These are phyloP conservation scores for Halictus rubicundus DNA, from an alignment of 1,140 invertebrate species.

Conservation along the genomic window DNA sequence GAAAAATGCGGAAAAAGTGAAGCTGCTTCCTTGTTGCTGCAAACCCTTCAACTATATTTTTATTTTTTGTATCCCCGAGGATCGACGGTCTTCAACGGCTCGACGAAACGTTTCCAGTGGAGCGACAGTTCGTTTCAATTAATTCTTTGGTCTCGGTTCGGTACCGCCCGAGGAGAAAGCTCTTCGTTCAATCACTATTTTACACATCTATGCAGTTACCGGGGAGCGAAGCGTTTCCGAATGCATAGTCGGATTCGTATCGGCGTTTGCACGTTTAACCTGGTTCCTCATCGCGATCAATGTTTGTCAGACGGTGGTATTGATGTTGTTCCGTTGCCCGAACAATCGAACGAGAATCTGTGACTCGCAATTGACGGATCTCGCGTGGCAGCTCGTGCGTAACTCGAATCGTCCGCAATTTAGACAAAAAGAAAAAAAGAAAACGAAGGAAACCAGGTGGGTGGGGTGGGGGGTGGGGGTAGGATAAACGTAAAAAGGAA, in stretches of 20 bases:
- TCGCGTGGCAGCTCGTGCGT: neutral
- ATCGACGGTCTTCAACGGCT: neutral
- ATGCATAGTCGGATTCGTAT: neutral
- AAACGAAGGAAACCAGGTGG: too few relatives aligned
- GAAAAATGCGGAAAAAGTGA: too few relatives aligned
- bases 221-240: neutral
- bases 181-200: neutral
- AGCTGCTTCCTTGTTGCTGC: too few relatives aligned
- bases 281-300: conserved; percentile 2
- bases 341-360: conserved; percentile 6
- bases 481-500: neutral
- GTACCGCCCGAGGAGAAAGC: neutral
- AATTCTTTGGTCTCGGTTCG: neutral
- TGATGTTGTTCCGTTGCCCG: conserved; percentile 8
- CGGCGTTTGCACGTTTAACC: neutral
- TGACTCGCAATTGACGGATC: conserved; percentile 1
- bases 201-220: neutral
- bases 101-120: neutral
- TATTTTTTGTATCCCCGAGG: neutral
- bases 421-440: neutral
- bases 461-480: too few relatives aligned
- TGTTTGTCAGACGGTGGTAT: conserved; percentile 20
- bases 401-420: neutral
- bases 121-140: neutral
- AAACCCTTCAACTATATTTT: too few relatives aligned